Conservation (phyloP, 2,888 invertebrate species). For the Conomelus anceps region DNA sequence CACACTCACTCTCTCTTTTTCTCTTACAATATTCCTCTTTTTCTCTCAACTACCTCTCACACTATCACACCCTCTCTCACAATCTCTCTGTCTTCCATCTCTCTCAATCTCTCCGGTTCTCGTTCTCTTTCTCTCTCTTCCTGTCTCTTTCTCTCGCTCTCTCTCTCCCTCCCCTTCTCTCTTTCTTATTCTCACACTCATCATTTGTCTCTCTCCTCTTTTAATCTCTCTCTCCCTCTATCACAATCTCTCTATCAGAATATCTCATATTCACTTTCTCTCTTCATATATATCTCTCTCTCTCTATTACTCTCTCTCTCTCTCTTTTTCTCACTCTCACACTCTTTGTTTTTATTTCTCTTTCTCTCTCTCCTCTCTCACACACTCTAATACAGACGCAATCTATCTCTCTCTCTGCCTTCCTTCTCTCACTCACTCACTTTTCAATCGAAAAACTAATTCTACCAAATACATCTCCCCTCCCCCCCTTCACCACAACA, state of each 20-base stretch:
- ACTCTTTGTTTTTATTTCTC: too few relatives aligned
- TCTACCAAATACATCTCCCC: background rate
- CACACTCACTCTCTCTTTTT: too few relatives aligned
- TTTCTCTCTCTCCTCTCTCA: background rate
- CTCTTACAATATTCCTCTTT: too few relatives aligned
- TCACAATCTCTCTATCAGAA: background rate
- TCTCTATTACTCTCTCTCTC: background rate
- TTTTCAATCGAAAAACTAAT: background rate
- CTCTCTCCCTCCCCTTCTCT: background rate
- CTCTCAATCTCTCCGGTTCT: too few relatives aligned
- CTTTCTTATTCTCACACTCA: too few relatives aligned
- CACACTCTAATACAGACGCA: too few relatives aligned
- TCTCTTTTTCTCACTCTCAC: background rate
- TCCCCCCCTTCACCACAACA: background rate
- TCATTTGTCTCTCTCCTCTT: background rate
- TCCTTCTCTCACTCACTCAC: too few relatives aligned
- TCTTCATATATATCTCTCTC: too few relatives aligned
- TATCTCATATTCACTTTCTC: too few relatives aligned
- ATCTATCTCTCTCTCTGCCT: background rate
- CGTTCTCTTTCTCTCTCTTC: background rate
- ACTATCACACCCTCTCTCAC: too few relatives aligned
- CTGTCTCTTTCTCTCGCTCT: background rate
- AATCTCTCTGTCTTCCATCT: too few relatives aligned
- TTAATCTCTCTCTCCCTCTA: background rate
- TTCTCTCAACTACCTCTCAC: background rate